Conservation (phyloP, 1,140 invertebrate genomes). For the Drosophila kohkoa region DNA sequence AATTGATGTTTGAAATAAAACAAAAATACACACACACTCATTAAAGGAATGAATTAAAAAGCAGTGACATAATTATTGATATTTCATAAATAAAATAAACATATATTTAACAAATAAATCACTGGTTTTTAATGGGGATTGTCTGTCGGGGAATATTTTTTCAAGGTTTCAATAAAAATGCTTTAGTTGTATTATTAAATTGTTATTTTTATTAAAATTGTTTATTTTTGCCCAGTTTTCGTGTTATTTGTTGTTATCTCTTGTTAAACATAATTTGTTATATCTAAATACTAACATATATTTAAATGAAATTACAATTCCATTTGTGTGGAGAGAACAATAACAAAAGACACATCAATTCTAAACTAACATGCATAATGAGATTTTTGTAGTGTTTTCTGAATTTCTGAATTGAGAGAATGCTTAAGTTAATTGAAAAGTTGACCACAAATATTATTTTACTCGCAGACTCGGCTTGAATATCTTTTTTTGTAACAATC, state of each 20-base stretch:
- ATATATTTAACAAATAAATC: conserved; percentile 51
- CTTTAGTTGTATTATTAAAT: conserved; percentile 57
- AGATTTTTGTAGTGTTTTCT: background rate
- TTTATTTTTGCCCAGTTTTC: conserved; percentile 44
- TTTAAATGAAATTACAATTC: conserved; percentile 19
- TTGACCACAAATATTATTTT: conserved; percentile 51
- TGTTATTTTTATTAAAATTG: conserved; percentile 75
- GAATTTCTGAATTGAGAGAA: background rate
- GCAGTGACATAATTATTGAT: conserved; percentile 61
- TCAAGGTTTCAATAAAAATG: background rate
- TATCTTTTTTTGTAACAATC: conserved; percentile 22
- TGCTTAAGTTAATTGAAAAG: conserved; percentile 39
- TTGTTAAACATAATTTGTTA: conserved; percentile 13
- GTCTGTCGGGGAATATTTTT: no score
- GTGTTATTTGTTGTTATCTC: conserved; percentile 25
- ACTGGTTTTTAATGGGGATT: background rate
- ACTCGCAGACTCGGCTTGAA: conserved; percentile 30
- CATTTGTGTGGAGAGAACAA: conserved; percentile 20
- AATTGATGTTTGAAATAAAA: conserved; percentile 12
- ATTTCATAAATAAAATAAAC: conserved; percentile 56
- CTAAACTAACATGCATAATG: conserved; percentile 1
- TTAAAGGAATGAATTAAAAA: conserved; percentile 50
- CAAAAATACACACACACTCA: conserved; percentile 3
- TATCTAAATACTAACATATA: conserved; percentile 21
- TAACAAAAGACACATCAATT: conserved; percentile 31